Conservation (phyloP, 2,113 vertebrate species). For the Hypanus sabinus region DNA sequence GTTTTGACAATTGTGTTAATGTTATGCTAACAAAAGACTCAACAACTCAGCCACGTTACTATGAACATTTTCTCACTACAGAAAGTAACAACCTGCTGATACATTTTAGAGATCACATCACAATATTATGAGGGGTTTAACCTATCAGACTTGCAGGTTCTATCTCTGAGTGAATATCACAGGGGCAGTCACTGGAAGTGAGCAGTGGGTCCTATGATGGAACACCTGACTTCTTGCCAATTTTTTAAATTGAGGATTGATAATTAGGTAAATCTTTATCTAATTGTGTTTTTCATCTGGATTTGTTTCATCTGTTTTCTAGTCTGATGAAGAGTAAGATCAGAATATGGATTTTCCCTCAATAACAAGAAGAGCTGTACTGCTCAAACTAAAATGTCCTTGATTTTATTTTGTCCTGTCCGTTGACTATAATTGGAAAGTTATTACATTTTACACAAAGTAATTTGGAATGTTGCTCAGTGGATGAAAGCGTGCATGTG, state of each 20-base stretch:
- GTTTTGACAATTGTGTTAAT: conserved; percentile 11
- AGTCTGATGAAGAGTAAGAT: neutral
- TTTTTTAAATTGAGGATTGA: neutral
- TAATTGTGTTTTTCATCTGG: neutral
- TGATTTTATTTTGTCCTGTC: neutral
- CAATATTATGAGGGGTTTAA: neutral
- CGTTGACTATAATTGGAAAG: neutral
- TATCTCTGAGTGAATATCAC: neutral
- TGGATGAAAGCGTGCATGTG: no score
- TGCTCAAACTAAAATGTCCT: neutral
- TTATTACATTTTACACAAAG: neutral
- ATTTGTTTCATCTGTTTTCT: neutral
- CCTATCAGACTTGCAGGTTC: neutral
- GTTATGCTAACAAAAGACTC: neutral
- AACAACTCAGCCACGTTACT: neutral
- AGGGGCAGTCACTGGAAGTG: neutral
- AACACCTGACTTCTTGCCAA: neutral
- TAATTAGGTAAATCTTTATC: neutral
- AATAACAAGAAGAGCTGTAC: neutral
- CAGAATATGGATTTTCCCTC: neutral
- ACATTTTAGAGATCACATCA: neutral
- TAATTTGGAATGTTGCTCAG: neutral
- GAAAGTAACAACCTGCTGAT: neutral
- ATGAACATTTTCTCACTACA: neutral
- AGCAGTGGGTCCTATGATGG: neutral